A percentile compares a stretch with the other conserved stretches of the same genome.
Conservation (phyloP, 2,113 vertebrate genomes). For the Aegypius monachus region DNA sequence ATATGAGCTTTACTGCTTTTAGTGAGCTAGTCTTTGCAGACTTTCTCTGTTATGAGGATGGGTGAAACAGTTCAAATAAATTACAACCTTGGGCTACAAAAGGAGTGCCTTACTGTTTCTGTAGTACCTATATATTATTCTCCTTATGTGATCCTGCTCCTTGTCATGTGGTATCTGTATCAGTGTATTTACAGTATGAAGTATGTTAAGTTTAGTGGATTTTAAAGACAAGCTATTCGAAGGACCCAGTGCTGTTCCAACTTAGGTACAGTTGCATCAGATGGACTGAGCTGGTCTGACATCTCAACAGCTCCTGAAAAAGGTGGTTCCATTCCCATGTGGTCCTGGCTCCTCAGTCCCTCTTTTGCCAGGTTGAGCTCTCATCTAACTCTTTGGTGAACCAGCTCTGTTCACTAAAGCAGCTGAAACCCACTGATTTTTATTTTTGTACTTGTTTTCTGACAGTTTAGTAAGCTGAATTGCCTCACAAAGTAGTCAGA, state of each 20-base stretch:
- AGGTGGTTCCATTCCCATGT: neutral
- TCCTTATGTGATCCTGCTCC: neutral
- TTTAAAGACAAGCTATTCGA: neutral
- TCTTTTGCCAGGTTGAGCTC: neutral
- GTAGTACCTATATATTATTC: neutral
- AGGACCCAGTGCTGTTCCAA: neutral
- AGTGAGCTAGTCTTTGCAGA: neutral
- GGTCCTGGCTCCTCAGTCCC: rapidly evolving
- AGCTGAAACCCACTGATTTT: neutral
- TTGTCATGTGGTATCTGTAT: neutral
- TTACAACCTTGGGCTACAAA: neutral
- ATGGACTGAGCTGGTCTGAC: neutral
- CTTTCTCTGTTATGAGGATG: neutral
- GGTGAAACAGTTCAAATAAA: neutral
- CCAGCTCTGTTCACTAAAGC: neutral
- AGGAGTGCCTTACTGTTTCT: rapidly evolving
- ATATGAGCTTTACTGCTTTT: neutral
- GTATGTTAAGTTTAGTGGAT: neutral
- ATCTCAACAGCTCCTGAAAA: neutral
- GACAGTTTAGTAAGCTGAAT: neutral
- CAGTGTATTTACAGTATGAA: neutral
- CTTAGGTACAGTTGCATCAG: neutral
- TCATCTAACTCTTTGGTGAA: neutral
- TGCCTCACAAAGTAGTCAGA: neutral
- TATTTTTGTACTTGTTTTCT: neutral